Evolutionary conservation across 2,888 invertebrate genomes (phyloP).

Genomic region (Bedellia somnulentella): DNA sequence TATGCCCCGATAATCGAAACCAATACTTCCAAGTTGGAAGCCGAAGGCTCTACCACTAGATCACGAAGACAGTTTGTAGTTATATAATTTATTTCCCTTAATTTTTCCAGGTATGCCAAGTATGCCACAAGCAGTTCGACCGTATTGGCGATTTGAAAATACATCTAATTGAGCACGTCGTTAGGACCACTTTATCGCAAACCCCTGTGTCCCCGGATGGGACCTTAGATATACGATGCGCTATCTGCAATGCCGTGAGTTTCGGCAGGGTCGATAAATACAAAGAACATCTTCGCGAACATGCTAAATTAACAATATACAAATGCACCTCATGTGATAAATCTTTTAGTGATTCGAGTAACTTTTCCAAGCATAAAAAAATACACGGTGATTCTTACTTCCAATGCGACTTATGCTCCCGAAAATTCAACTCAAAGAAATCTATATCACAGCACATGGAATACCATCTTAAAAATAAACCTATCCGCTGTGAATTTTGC

Average conservation of each 20-base stretch:
- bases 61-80: no score
- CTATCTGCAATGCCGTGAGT: conserved; percentile 28
- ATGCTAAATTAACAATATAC: conserved; percentile 47
- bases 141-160: conserved; percentile 46
- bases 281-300: conserved; percentile 46
- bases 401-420: conserved; percentile 45
- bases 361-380: conserved; percentile 55
- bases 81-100: no score
- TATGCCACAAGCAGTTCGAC: conserved; percentile 40
- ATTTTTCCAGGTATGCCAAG: conserved; percentile 43
- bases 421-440: conserved; percentile 51
- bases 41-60: no score
- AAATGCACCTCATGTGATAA: conserved; percentile 50
- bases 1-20: no score
- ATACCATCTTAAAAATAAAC: conserved; percentile 32
- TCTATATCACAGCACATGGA: conserved; percentile 48
- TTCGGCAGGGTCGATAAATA: conserved; percentile 42
- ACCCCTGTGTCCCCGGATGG: conserved; percentile 30
- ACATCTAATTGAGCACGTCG: conserved; percentile 49
- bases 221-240: conserved; percentile 34
- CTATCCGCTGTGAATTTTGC: conserved; percentile 30
- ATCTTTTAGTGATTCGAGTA: conserved; percentile 51
- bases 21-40: no score
- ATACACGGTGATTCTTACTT: conserved; percentile 36
- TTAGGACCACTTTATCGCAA: conserved; percentile 36